Conservation (phyloP, 2,113 vertebrate genomes). For the Oreochromis spilurus region DNA sequence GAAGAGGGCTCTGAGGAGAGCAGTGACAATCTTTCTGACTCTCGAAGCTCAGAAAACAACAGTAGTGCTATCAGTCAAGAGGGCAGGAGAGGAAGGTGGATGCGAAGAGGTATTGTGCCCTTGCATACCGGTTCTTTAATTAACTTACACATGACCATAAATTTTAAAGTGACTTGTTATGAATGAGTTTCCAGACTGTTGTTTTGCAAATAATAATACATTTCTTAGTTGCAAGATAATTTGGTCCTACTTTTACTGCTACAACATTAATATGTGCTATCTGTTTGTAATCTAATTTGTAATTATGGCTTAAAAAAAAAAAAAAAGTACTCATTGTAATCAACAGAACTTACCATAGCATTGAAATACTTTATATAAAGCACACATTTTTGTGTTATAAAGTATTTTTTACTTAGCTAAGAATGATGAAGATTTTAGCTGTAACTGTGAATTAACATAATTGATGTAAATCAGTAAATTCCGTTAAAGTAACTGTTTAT, state of each 20-base stretch:
- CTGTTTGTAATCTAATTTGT: background rate
- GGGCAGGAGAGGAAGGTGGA: conserved; percentile 83
- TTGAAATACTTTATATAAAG: background rate
- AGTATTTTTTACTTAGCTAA: background rate
- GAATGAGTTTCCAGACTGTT: background rate
- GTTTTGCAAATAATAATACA: background rate
- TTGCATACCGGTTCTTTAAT: background rate
- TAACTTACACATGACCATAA: background rate
- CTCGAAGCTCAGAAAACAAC: conserved; percentile 77
- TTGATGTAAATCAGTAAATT: background rate
- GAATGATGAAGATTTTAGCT: background rate
- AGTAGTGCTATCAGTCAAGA: conserved; percentile 75
- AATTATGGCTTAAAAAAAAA: background rate
- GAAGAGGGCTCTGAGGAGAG: conserved; percentile 88
- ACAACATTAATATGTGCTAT: background rate
- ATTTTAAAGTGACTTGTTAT: background rate
- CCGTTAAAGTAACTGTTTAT: background rate
- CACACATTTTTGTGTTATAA: too few species aligned
- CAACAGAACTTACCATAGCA: background rate
- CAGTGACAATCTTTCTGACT: conserved; percentile 85
- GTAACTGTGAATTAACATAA: background rate
- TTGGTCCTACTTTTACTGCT: background rate
- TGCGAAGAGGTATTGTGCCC: conserved; percentile 81
- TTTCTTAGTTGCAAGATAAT: background rate
- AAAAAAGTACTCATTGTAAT: background rate